Base-by-base conservation (phyloP, 2,888 invertebrate species). In the Zonitis immaculata region DNA sequence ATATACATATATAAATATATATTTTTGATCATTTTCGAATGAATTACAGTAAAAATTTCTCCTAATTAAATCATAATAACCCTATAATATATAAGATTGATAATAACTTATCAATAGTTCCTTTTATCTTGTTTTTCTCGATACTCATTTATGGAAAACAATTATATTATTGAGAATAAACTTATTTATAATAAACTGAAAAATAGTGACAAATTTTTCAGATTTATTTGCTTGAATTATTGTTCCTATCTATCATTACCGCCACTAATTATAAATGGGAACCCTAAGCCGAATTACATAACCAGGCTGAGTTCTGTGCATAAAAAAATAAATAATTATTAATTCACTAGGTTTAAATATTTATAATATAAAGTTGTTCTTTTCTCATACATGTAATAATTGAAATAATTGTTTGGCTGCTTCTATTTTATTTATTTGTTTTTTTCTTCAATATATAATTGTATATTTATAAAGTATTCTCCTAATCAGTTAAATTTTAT, bases 271-370 rank as follows among this genome's bases (percentile, higher is more conserved):
- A 3, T 11, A 42, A 28, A 28, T 45, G 45, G 45, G 45, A 45
- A 45, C 45, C 45, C 45, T 45, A 51, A 47, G 26, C 27, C 47
- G n/a, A 28, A 12, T 39, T 20, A 39, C 43, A 56, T 56, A 52
- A 56, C 56, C 56, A 56, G 56, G 56, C 56, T 52, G 49, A 55
- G 55, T 48, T 54, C 9, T 28, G 27, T 26, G 27, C 44, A 28
- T 44, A 43, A 43, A 25, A 14, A 26, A 9, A 16, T 27, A 12
- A 32, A 18, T 25, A 6, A 18, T 5, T 44, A 16, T n/a, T 4
- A 28, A 11, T 28, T 12, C 9, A 44, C 1, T 44, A 3, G 28
- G 3, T 22, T 2, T 43, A 43, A 22, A 11, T 9, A 26, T 27
- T 26, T 26, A 18, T 44, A 11, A 44, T 25, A 8, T 44, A 11